A percentile compares a stretch with the other conserved stretches of the same genome.
These are phyloP conservation scores for Austrofundulus limnaeus DNA, from an alignment of 2,113 vertebrate genomes.

Conservation along the genomic window DNA sequence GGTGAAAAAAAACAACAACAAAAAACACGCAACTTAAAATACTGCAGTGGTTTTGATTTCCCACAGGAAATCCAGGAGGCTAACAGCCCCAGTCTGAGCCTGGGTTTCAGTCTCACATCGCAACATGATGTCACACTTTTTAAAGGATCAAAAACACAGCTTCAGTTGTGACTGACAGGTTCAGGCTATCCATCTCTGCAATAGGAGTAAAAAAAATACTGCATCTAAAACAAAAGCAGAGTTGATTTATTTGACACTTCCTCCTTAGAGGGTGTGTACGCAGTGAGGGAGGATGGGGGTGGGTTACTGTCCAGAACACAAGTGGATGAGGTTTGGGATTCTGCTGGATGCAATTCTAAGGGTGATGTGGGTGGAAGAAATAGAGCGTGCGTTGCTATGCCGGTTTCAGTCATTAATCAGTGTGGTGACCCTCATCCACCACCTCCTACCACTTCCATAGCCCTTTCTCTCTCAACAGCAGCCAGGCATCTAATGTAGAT, in stretches of 20 bases:
- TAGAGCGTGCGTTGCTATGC: slow-evolving; percentile 41
- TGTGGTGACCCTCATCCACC: slow-evolving; percentile 41
- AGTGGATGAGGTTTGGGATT: slow-evolving; percentile 32
- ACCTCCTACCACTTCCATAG: slow-evolving; percentile 42
- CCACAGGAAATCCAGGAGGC: slow-evolving; percentile 49
- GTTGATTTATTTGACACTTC: slow-evolving; percentile 36
- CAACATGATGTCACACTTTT: slow-evolving; percentile 61
- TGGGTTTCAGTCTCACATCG: slow-evolving; percentile 47
- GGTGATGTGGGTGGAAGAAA: slow-evolving; percentile 47
- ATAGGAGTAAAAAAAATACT: neutral
- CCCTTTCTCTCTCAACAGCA: slow-evolving; percentile 37
- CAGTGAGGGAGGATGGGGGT: neutral
- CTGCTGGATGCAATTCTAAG: slow-evolving; percentile 31
- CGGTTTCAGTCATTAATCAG: slow-evolving; percentile 72
- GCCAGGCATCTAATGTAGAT: slow-evolving; percentile 61
- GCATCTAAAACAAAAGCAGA: slow-evolving; percentile 42
- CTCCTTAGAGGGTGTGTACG: neutral
- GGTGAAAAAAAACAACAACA: no score
- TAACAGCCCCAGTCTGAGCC: slow-evolving; percentile 32
- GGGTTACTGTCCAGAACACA: slow-evolving; percentile 21
- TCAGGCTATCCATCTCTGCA: slow-evolving; percentile 52
- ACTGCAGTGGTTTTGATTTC: slow-evolving; percentile 53
- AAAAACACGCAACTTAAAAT: slow-evolving; percentile 48
- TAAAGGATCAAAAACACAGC: slow-evolving; percentile 60
- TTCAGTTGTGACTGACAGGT: slow-evolving; percentile 64